Conservation (phyloP, 92 coral and sea anemone genomes). For the Phymanthus crucifer region DNA sequence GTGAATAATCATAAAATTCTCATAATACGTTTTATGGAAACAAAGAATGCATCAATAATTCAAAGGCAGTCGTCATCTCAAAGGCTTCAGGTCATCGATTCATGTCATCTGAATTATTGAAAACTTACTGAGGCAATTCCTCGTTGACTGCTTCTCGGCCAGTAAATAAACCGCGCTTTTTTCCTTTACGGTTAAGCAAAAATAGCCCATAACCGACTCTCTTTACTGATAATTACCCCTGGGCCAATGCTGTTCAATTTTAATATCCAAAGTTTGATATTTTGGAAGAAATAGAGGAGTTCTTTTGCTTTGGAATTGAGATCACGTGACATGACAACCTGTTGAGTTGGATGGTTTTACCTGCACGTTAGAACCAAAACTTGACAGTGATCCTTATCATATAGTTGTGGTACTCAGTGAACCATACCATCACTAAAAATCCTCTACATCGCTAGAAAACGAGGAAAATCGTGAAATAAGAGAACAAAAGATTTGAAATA, state of each 20-base stretch:
- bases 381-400: conserved; percentile 26
- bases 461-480: neutral
- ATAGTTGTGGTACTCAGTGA: neutral
- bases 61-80: conserved; percentile 62
- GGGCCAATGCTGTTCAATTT: neutral
- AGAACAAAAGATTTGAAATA: neutral
- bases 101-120: conserved; percentile 62
- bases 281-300: neutral
- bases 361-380: conserved; percentile 29
- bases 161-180: neutral
- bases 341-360: conserved; percentile 23
- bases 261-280: neutral
- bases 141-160: conserved; percentile 2
- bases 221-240: neutral
- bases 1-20: conserved; percentile 70
- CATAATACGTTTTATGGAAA: conserved; percentile 84
- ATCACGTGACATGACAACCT: conserved; percentile 33
- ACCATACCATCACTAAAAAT: neutral
- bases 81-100: conserved; percentile 62
- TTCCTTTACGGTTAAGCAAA: neutral
- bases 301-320: neutral
- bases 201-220: neutral
- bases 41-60: conserved; percentile 62
- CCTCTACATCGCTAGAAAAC: neutral
- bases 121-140: conserved; percentile 51